Evolutionary conservation across 2,113 vertebrate genomes (phyloP).

Genomic region (Dissostichus mawsoni): DNA sequence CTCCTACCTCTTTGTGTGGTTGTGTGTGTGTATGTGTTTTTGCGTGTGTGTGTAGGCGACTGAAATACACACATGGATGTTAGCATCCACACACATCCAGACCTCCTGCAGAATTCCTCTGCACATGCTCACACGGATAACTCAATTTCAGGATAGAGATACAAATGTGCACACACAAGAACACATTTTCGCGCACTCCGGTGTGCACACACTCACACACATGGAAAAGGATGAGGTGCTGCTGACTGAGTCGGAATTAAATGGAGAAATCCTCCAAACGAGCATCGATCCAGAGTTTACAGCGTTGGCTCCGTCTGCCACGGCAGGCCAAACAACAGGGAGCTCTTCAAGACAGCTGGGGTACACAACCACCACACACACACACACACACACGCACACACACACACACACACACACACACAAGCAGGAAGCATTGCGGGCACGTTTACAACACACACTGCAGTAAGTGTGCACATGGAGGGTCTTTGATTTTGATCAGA

Average conservation of each 20-base stretch:
- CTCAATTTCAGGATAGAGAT: conserved; percentile 39
- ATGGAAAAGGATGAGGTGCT: conserved; percentile 52
- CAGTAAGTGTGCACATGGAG: conserved; percentile 19
- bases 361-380: conserved; percentile 20
- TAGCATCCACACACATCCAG: conserved; percentile 14
- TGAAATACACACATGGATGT: conserved; percentile 10
- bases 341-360: conserved; percentile 67
- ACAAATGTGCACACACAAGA: conserved; percentile 24
- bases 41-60: background rate
- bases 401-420: conserved; percentile 15
- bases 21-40: conserved; percentile 12
- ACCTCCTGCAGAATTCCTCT: conserved; percentile 51
- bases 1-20: conserved; percentile 20
- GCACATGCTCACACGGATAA: conserved; percentile 40
- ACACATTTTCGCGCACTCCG: conserved; percentile 5
- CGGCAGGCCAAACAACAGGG: conserved; percentile 62
- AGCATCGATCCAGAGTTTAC: conserved; percentile 73
- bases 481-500: conserved; percentile 58
- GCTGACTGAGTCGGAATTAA: conserved; percentile 75
- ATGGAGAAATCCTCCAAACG: conserved; percentile 74
- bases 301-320: conserved; percentile 45
- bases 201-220: background rate
- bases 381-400: conserved; percentile 20
- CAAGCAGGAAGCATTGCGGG: background rate
- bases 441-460: conserved; percentile 19